Conservation (phyloP, 1,140 invertebrate genomes). For the Psix sp. region DNA sequence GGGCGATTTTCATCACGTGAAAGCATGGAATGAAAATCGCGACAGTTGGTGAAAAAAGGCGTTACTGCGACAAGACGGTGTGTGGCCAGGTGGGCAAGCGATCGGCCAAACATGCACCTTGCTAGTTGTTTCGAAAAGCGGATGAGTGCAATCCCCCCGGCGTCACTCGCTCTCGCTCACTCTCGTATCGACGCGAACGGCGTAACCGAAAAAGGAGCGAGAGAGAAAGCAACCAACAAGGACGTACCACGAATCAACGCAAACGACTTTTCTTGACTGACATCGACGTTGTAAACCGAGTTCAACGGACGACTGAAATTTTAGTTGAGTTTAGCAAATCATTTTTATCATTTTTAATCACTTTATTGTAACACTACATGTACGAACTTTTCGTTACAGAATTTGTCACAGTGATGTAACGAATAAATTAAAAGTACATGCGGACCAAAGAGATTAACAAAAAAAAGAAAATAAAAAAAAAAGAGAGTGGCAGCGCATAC, state of each 20-base stretch:
- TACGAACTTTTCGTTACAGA: too few relatives aligned
- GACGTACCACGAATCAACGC: conserved; percentile 15
- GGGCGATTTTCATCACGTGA: conserved; percentile 25
- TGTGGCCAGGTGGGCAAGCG: conserved; percentile 3
- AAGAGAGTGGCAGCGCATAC: conserved; percentile 19
- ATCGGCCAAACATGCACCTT: conserved; percentile 23
- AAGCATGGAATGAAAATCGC: conserved; percentile 19
- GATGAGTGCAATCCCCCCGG: conserved; percentile 28
- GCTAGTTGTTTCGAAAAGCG: conserved; percentile 45
- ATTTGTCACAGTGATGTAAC: too few relatives aligned
- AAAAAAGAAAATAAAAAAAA: conserved; percentile 11
- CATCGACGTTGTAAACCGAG: too few relatives aligned
- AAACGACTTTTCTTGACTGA: conserved; percentile 29
- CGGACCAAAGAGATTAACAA: too few relatives aligned
- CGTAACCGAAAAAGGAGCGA: conserved; percentile 38
- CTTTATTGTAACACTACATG: too few relatives aligned
- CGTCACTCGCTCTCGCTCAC: conserved; percentile 16
- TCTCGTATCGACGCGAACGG: conserved; percentile 18
- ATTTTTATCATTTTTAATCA: too few relatives aligned
- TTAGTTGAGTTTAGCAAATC: too few relatives aligned
- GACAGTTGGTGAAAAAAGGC: conserved; percentile 5
- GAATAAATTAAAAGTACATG: too few relatives aligned
- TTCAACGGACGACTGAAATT: too few relatives aligned
- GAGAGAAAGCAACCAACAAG: conserved; percentile 30
- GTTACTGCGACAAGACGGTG: conserved; percentile 1